Evolutionary conservation across 2,797 vertebrate genomes (phyloP), one percentile per base, ranked within the genome.

Genomic region (Poecilia wingei): DNA sequence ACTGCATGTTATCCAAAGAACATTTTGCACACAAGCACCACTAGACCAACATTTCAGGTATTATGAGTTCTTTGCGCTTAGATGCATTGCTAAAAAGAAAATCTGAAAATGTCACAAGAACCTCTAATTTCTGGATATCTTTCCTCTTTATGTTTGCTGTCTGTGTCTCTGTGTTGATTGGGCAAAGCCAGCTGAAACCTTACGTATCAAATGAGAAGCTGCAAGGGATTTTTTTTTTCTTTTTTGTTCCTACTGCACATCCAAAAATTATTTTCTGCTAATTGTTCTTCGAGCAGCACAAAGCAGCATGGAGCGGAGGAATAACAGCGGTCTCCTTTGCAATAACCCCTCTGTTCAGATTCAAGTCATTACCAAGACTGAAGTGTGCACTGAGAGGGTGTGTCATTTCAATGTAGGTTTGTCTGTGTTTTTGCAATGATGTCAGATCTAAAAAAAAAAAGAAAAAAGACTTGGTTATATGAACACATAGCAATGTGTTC

Each of bases 341-440:
- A 72, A 75, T 72, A 79, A 81, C 80, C 69, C 22, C 69, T 43
- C 78, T 84, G 75, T 89, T 87, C 72, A 72, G 47, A 85, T 80
- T 81, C n/a, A 55, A 83, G 79, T 81, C 76, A 82, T 89, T 83
- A 82, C 82, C 46, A 66, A 72, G 76, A 86, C 76, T 33, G 64
- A 78, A 87, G 84, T 84, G 83, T 16, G n/a, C 45, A 84, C 84
- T 80, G 87, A 78, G 82, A 78, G 79, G 45, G 57, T 36, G 57
- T 79, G 72, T 69, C 53, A 46, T 83, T 85, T 77, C 43, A 75
- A 72, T 76, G 78, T 76, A 16, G 68, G 85, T 84, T 85, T 83
- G 81, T 87, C 75, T 75, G 22, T 18, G 79, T 79, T 39, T 31
- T 75, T 74, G 68, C 72, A 75, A 45, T 80, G 75, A 43, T 71